Percentiles rank a stretch among this genome's conserved stretches.
phyloP scores from a whole-genome alignment of 2,888 invertebrate genomes.

The Lacanobia wlatinum region DNA sequence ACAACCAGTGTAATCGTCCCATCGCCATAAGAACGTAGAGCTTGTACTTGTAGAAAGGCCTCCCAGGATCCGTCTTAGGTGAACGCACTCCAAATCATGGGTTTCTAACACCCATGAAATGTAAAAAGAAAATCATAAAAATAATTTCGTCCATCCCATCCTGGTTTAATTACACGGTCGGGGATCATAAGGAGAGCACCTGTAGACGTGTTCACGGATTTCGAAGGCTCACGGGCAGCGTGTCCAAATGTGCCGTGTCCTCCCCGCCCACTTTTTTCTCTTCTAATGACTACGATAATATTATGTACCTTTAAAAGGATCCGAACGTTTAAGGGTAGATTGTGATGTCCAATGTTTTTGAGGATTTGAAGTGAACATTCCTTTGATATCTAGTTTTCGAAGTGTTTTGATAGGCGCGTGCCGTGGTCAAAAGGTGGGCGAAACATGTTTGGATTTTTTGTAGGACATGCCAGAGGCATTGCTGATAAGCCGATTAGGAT shows the following conservation, averaged over 20 bases:
- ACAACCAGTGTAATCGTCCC: constrained; percentile 16
- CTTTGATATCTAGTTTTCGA: constrained; percentile 42
- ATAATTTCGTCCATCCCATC: constrained; percentile 53
- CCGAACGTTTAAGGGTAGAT: constrained; percentile 56
- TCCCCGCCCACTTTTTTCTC: constrained; percentile 54
- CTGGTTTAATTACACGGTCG: constrained; percentile 65
- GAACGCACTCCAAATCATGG: constrained; percentile 59
- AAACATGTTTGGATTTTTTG: constrained; percentile 34
- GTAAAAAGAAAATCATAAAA: constrained; percentile 63
- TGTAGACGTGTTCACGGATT: constrained; percentile 51
- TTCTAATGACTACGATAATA: constrained; percentile 58
- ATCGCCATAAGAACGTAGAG: constrained; percentile 11
- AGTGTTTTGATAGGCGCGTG: constrained; percentile 49
- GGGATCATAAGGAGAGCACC: constrained; percentile 54
- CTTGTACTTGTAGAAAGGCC: constrained; percentile 8
- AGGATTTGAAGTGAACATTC: constrained; percentile 40
- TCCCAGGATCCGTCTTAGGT: constrained; percentile 44
- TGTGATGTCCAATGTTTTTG: constrained; percentile 33
- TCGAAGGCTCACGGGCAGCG: constrained; percentile 50
- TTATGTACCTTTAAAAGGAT: constrained; percentile 54
- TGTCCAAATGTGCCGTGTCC: constrained; percentile 61
- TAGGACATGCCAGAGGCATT: constrained; percentile 21
- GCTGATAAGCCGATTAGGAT: constrained; percentile 26
- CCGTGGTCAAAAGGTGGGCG: constrained; percentile 22
- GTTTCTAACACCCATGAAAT: constrained; percentile 58